These are phyloP conservation scores for Gortyna flavago DNA, from an alignment of 2,888 invertebrate genomes.

Conservation along the genomic window DNA sequence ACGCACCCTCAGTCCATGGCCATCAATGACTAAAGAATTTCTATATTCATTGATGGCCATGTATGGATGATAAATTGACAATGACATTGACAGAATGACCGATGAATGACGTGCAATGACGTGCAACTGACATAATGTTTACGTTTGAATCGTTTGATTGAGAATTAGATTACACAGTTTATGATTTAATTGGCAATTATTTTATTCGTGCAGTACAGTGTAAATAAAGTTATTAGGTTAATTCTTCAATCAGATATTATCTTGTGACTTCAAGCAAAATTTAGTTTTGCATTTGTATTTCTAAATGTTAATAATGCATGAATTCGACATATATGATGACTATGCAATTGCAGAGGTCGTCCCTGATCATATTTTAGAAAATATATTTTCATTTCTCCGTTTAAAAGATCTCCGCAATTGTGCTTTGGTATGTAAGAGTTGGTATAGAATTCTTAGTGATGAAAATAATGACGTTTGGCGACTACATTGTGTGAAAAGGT, in stretches of 20 bases:
- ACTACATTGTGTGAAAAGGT: conserved; percentile 95
- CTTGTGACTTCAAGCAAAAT: conserved; percentile 26
- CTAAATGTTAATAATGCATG: conserved; percentile 69
- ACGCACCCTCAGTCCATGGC: no score
- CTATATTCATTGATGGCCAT: no score
- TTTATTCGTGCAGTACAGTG: neutral
- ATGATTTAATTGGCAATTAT: neutral
- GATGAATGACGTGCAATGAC: conserved; percentile 38
- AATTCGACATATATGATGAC: conserved; percentile 79
- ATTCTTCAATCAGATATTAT: conserved; percentile 7
- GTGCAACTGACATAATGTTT: conserved; percentile 36
- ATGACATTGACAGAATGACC: conserved; percentile 32
- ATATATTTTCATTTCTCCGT: conserved; percentile 97
- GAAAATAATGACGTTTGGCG: conserved; percentile 99
- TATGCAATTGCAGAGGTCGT: conserved; percentile 91
- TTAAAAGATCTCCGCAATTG: conserved; percentile 96
- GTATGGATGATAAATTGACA: neutral
- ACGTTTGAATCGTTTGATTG: conserved; percentile 25
- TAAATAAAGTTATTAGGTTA: neutral
- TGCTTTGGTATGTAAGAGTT: conserved; percentile 97
- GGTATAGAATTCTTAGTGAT: conserved; percentile 97
- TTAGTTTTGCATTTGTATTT: conserved; percentile 32
- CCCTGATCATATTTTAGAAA: conserved; percentile 95
- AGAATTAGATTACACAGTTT: neutral
- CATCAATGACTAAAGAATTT: no score